Percentiles rank a stretch among this genome's conserved stretches.
phyloP scores from a whole-genome alignment of 2,888 invertebrate genomes.

The Scaeva pyrastri region DNA sequence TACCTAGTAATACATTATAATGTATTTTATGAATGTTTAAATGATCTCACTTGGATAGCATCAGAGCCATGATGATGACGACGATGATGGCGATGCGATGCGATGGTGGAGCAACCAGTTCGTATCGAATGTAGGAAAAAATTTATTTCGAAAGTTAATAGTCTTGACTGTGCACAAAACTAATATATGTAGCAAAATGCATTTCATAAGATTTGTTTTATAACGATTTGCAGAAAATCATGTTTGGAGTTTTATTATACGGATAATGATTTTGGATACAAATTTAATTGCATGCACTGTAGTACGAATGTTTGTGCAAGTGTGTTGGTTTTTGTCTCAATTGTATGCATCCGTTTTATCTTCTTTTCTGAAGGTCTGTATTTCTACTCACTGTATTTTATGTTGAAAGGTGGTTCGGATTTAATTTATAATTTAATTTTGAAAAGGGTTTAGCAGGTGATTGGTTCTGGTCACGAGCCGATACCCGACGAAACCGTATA shows the following conservation, averaged over 20 bases:
- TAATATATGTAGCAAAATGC: not conserved
- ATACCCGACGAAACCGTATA: no score
- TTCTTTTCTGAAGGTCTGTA: no score
- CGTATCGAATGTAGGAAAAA: conserved; percentile 31
- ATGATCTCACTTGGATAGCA: conserved; percentile 66
- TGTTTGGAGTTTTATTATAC: not conserved
- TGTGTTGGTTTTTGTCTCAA: no score
- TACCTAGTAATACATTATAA: conserved; percentile 43
- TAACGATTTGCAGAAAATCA: not conserved
- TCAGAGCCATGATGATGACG: conserved; percentile 16
- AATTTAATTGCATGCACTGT: not conserved
- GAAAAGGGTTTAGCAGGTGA: no score
- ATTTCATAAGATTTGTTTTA: conserved; percentile 23
- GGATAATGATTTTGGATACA: not conserved
- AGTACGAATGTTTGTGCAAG: no score
- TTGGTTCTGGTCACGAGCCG: no score
- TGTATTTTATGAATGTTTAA: conserved; percentile 59
- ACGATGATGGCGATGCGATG: not conserved
- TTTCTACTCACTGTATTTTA: no score
- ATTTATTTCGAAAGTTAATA: conserved; percentile 49
- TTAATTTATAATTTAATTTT: no score
- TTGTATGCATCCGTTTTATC: no score
- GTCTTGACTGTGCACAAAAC: conserved; percentile 1
- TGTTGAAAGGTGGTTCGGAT: no score
- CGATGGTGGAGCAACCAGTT: conserved; percentile 52